Conservation (phyloP, 2,797 vertebrate species). For the Danionella dracula region DNA sequence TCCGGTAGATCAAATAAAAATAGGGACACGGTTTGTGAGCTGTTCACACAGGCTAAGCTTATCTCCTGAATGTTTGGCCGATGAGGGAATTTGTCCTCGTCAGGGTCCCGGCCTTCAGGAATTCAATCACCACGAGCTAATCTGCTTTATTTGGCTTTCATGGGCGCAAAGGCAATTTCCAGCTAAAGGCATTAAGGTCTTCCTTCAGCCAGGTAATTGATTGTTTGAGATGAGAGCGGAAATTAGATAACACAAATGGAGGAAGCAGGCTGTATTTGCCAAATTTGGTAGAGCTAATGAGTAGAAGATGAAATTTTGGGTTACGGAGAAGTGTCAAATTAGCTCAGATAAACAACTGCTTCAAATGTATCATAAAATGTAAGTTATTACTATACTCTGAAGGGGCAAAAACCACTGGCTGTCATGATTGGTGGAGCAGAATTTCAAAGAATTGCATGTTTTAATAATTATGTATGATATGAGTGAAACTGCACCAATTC, state of each 20-base stretch:
- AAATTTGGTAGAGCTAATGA: constrained; percentile 1
- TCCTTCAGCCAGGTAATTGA: constrained; percentile 35
- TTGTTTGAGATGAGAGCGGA: constrained; percentile 29
- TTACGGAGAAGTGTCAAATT: not conserved
- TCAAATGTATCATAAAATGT: no score
- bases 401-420: no score
- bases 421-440: no score
- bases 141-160: constrained; percentile 32
- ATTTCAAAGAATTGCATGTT: no score
- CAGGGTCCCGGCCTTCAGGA: not conserved
- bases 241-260: constrained; percentile 24
- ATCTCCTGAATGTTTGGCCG: not conserved
- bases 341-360: not conserved
- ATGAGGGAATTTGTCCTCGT: constrained; percentile 27
- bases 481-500: no score
- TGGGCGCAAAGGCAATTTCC: constrained; percentile 25
- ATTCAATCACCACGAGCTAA: constrained; percentile 27
- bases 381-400: no score
- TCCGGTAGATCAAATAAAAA: not conserved
- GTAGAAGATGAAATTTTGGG: not conserved
- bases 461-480: no score
- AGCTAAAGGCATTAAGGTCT: constrained; percentile 34
- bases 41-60: constrained; percentile 4
- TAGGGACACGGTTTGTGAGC: not conserved
- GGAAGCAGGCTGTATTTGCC: not conserved